phyloP scores from a whole-genome alignment of 2,888 invertebrate species.

The Polyommatus icarus region DNA sequence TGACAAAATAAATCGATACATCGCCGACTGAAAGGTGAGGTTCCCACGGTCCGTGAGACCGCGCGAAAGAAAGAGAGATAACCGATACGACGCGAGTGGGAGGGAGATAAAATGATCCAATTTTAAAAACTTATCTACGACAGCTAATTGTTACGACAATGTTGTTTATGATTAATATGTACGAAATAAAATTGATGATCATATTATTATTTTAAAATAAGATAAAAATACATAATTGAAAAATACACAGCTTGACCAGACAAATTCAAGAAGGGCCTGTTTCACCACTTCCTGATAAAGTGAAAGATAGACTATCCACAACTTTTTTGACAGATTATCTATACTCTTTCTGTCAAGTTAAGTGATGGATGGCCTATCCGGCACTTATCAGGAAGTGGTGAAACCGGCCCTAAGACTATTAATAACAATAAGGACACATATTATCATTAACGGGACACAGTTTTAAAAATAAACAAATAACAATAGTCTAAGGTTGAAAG shows the following conservation, averaged over 20 bases:
- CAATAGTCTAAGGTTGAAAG: slow-evolving; percentile 37
- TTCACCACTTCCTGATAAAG: no score
- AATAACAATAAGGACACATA: not conserved
- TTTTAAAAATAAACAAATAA: slow-evolving; percentile 32
- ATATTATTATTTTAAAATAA: no score
- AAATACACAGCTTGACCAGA: no score
- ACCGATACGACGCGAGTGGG: slow-evolving; percentile 34
- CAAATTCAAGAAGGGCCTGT: no score
- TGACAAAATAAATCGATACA: slow-evolving; percentile 50
- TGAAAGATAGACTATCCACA: no score
- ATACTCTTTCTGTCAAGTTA: no score
- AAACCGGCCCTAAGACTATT: not conserved
- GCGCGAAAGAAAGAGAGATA: slow-evolving; percentile 39
- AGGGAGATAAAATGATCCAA: slow-evolving; percentile 42
- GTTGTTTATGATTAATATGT: slow-evolving; percentile 1
- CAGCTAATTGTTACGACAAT: slow-evolving; percentile 26
- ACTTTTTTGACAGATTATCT: no score
- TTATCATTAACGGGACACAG: slow-evolving; percentile 34
- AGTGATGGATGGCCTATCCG: no score
- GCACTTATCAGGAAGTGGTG: no score
- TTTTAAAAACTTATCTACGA: slow-evolving; percentile 45
- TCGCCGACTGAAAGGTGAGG: slow-evolving; percentile 55
- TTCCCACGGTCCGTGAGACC: slow-evolving; percentile 58
- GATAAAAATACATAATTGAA: no score
- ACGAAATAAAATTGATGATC: not conserved